Evolutionary conservation across 1,140 invertebrate species (phyloP), one percentile per base, ranked within the genome.

Genomic region (Aricia agestis): DNA sequence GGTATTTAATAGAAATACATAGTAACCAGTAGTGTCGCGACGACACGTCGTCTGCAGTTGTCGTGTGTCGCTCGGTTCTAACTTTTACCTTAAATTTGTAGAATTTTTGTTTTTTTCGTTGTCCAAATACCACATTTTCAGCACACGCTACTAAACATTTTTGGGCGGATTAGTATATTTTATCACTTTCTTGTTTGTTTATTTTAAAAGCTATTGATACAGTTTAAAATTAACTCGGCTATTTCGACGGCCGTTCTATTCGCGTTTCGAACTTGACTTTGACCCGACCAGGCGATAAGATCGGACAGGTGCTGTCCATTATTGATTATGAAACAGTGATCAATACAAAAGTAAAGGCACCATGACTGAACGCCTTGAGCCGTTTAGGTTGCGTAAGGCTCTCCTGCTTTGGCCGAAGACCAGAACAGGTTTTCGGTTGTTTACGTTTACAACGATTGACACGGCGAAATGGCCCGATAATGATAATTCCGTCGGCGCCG

Each of bases 281-380:
- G 59, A 63, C 59, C 19, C 19, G 59, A 63, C 59, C 59, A 10
- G 58, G 18, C 59, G 59, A 63, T 63, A 63, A 18, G 59, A 63
- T 19, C 59, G 59, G 5, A 63, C 59, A 63, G 59, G 59, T 63
- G 59, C 59, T 19, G 59, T 18, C 18, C 59, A 25, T 25, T 19
- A 63, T 63, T 63, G 59, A 63, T 63, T 63, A 63, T 63, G 19
- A 63, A 63, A 63, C 19, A 19, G 59, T 19, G 19, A 63, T 63
- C 19, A 63, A 63, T 63, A 19, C 18, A 63, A 63, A 63, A 63
- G 59, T 63, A 63, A 63, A 11, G 59, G n/a, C 19, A 63, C 59
- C 31, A 63, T 63, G 59, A 63, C 18, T 59, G 52, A 58, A 58
- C 59, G 59, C 18, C 59, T 19, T 19, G 59, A 25, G 59, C 17